phyloP scores from a whole-genome alignment of 2,888 invertebrate genomes.

The Coelogynopora nodosa region DNA sequence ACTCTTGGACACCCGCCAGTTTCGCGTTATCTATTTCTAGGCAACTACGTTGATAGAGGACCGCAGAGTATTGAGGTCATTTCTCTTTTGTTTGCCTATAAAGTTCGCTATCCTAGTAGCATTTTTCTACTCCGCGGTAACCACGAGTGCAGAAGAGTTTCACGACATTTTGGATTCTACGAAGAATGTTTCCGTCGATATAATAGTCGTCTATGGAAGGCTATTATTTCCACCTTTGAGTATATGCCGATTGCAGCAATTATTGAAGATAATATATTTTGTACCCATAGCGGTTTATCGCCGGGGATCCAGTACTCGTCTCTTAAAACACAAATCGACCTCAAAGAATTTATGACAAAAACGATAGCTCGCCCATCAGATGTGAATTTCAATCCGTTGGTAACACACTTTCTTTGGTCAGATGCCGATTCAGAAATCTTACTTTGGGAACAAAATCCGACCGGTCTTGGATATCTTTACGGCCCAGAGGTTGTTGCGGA shows the following conservation, averaged over 20 bases:
- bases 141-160: neutral
- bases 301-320: constrained; percentile 34
- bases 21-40: constrained; percentile 34
- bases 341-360: constrained; percentile 33
- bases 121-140: too few relatives aligned
- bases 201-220: neutral
- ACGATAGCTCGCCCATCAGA: constrained; percentile 10
- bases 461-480: constrained; percentile 26
- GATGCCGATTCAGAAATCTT: constrained; percentile 32
- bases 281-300: constrained; percentile 32
- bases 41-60: constrained; percentile 35
- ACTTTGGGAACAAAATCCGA: constrained; percentile 33
- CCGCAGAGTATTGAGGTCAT: constrained; percentile 23
- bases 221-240: constrained; percentile 26
- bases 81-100: constrained; percentile 16
- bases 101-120: constrained; percentile 34
- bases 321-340: neutral
- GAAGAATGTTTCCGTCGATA: constrained; percentile 35
- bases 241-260: constrained; percentile 31
- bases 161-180: constrained; percentile 36
- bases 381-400: constrained; percentile 7
- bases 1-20: constrained; percentile 10
- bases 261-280: constrained; percentile 37
- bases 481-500: constrained; percentile 32
- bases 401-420: constrained; percentile 32